A percentile compares a stretch with the other conserved stretches of the same genome.
These are phyloP conservation scores for Ferrisia virgata DNA, from an alignment of 2,888 invertebrate genomes.

Conservation along the genomic window DNA sequence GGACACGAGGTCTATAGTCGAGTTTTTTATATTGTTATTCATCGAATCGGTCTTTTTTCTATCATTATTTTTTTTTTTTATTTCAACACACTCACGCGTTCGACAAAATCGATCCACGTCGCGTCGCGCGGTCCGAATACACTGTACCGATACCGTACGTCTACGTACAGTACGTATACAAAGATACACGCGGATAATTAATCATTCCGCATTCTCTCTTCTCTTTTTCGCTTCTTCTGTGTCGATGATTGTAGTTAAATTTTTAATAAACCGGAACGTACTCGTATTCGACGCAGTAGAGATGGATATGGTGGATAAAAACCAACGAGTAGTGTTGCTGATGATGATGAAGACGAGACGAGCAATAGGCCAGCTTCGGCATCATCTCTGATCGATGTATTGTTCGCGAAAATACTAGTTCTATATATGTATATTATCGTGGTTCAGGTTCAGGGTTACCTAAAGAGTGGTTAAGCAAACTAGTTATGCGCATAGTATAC, in stretches of 20 bases:
- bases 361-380: background rate
- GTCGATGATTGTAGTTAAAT: background rate
- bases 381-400: background rate
- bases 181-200: background rate
- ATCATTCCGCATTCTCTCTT: background rate
- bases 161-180: background rate
- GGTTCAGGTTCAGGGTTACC: background rate
- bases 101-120: background rate
- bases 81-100: background rate
- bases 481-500: background rate
- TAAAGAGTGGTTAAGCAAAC: background rate
- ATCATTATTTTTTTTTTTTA: background rate
- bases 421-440: background rate
- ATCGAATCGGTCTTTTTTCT: background rate
- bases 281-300: background rate
- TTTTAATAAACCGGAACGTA: conserved; percentile 1
- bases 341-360: background rate
- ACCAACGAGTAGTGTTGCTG: too few relatives aligned
- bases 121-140: background rate
- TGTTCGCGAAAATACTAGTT: background rate
- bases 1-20: background rate
- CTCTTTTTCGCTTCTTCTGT: background rate
- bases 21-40: background rate
- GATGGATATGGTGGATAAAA: background rate
- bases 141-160: too few relatives aligned